phyloP scores from a whole-genome alignment of 2,113 vertebrate genomes.

The Nyctereutes procyonoides region DNA sequence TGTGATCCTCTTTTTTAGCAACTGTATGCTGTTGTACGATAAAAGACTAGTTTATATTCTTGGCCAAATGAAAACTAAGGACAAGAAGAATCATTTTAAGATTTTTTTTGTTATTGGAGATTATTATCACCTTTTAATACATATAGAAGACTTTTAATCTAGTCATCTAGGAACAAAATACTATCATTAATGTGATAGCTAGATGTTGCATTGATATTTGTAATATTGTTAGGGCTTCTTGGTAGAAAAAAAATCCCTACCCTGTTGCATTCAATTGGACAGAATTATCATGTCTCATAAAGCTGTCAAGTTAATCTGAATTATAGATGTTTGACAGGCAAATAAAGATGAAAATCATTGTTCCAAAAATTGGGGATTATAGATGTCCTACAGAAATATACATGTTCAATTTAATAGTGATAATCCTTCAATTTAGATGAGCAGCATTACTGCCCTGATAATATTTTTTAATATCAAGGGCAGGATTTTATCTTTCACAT shows the following conservation, averaged over 20 bases:
- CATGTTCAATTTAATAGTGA: constrained; percentile 64
- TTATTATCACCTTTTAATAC: constrained; percentile 15
- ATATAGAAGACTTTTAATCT: constrained; percentile 45
- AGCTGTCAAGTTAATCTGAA: constrained; percentile 70
- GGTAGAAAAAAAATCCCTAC: neutral
- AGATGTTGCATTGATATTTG: constrained; percentile 42
- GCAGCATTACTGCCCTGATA: constrained; percentile 56
- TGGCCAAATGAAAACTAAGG: neutral
- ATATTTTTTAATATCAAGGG: constrained; percentile 75
- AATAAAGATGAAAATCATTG: constrained; percentile 73
- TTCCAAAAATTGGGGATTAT: constrained; percentile 72
- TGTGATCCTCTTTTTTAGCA: neutral
- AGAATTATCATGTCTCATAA: constrained; percentile 52
- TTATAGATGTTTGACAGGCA: constrained; percentile 61
- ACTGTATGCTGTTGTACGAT: neutral
- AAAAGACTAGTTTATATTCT: neutral
- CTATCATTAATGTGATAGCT: neutral
- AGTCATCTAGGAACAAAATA: constrained; percentile 33
- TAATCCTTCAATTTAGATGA: constrained; percentile 79
- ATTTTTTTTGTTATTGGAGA: neutral
- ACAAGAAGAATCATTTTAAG: neutral
- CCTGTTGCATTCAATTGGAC: constrained; percentile 15
- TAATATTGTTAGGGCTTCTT: constrained; percentile 21
- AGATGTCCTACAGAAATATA: constrained; percentile 63
- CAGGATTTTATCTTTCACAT: constrained; percentile 73